A percentile compares a stretch with the other conserved stretches of the same genome.
Evolutionary conservation across 2,797 vertebrate species (phyloP).

Genomic region (Pogonophryne albipinna): DNA sequence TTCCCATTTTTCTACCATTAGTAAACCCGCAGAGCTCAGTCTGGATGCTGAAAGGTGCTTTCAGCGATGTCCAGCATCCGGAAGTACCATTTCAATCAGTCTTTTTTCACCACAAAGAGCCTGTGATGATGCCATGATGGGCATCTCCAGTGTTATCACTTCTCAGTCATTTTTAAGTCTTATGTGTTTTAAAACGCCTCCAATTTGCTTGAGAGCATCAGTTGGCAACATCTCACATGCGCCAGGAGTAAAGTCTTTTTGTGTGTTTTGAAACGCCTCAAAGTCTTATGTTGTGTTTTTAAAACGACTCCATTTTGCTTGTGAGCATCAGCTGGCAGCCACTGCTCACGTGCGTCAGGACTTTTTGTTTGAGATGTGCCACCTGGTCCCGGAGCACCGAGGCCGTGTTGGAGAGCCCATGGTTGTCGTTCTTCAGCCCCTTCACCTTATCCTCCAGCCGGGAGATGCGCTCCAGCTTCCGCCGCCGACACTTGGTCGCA

Average conservation of each 20-base stretch:
- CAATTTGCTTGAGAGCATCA: conserved; percentile 92
- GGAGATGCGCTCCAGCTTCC: conserved; percentile 95
- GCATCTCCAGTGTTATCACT: too few relatives aligned
- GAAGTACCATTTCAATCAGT: conserved; percentile 80
- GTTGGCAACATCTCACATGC: conserved; percentile 82
- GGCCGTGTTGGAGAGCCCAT: conserved; percentile 90
- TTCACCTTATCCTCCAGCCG: conserved; percentile 95
- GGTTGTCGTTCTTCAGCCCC: conserved; percentile 91
- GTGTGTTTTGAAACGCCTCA: too few relatives aligned
- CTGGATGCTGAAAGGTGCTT: conserved; percentile 75
- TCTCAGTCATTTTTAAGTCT: too few relatives aligned
- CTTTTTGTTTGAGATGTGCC: conserved; percentile 93
- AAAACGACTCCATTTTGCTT: conserved; percentile 90
- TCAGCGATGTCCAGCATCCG: conserved; percentile 81
- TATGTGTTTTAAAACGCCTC: conserved; percentile 82
- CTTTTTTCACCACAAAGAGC: conserved; percentile 46
- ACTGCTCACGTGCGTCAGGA: conserved; percentile 92
- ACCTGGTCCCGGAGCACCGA: conserved; percentile 93
- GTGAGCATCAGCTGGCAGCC: conserved; percentile 94
- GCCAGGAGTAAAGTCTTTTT: too few relatives aligned
- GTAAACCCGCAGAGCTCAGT: conserved; percentile 63
- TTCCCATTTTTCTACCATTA: conserved; percentile 76
- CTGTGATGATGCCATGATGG: conserved; percentile 33
- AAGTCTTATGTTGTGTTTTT: conserved; percentile 49
- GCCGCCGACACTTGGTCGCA: conserved; percentile 92